Evolutionary conservation across 2,797 vertebrate genomes (phyloP).

Genomic region (Sus cebifrons): DNA sequence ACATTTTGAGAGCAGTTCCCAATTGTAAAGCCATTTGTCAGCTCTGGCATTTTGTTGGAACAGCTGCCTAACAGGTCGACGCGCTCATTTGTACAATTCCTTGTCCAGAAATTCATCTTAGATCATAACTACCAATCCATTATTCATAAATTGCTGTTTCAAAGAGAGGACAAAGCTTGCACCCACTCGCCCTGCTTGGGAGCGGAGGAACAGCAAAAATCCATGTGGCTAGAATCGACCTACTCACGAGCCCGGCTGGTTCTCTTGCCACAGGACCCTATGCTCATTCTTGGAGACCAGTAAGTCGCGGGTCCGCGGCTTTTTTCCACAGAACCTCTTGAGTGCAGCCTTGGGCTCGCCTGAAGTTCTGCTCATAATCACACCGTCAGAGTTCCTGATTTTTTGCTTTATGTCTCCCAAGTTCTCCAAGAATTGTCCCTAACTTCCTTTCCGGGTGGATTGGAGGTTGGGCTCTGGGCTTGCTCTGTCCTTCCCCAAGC

Average conservation of each 20-base stretch:
- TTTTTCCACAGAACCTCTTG: rapidly evolving
- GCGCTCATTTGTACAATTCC: not conserved
- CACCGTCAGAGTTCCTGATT: not conserved
- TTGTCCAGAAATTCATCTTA: not conserved
- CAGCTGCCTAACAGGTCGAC: not conserved
- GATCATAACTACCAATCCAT: not conserved
- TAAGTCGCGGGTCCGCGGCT: not conserved
- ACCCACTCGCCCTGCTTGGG: not conserved
- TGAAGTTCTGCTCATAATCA: too few species aligned
- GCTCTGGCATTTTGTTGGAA: not conserved
- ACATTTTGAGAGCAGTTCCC: not conserved
- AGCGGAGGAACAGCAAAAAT: not conserved
- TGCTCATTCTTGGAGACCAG: rapidly evolving
- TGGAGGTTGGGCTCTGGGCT: not conserved
- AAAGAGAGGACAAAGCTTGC: not conserved
- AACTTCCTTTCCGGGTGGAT: not conserved
- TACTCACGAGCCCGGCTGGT: rapidly evolving
- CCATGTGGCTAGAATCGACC: rapidly evolving
- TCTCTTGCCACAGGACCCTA: rapidly evolving
- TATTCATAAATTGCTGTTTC: not conserved
- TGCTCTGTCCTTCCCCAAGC: rapidly evolving
- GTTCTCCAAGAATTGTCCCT: not conserved
- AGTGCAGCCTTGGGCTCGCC: rapidly evolving
- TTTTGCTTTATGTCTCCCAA: not conserved
- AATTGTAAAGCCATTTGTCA: not conserved